Evolutionary conservation across 2,113 vertebrate genomes (phyloP).

Genomic region (Thunnus thynnus): DNA sequence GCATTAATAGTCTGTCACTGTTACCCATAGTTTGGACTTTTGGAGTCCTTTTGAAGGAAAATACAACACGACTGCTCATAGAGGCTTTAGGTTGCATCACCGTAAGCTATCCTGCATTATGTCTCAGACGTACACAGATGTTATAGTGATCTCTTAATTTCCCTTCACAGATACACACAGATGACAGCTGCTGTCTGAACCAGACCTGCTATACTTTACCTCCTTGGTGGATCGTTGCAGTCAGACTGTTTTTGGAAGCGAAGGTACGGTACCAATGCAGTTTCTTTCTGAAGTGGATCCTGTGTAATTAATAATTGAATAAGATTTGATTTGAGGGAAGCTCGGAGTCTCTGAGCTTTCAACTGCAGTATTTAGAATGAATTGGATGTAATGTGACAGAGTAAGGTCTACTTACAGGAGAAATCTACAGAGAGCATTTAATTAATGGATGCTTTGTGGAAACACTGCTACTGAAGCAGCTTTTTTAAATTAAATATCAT

Average conservation of each 20-base stretch:
- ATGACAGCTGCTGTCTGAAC: conserved; percentile 38
- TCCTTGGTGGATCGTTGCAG: conserved; percentile 29
- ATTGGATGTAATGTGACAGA: conserved; percentile 4
- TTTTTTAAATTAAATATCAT: conserved; percentile 22
- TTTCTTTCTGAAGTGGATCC: conserved; percentile 9
- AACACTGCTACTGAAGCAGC: conserved; percentile 1
- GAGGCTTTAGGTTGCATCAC: conserved; percentile 10
- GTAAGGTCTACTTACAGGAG: conserved; percentile 10
- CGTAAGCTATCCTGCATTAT: conserved; percentile 10
- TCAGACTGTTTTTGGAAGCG: conserved; percentile 31
- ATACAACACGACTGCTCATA: neutral
- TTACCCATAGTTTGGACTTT: conserved; percentile 10
- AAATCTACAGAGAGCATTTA: conserved; percentile 13
- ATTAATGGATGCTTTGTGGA: conserved; percentile 45
- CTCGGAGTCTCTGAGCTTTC: conserved; percentile 15
- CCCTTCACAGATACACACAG: conserved; percentile 56
- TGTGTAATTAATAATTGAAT: conserved; percentile 25
- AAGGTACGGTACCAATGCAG: conserved; percentile 68
- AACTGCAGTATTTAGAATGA: conserved; percentile 14
- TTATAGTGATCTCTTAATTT: conserved; percentile 39
- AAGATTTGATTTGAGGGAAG: neutral
- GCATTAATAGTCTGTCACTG: neutral
- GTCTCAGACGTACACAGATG: conserved; percentile 8
- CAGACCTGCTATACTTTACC: conserved; percentile 13
- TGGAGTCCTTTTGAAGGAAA: conserved; percentile 1